A percentile compares a stretch with the other conserved stretches of the same genome.
These are phyloP conservation scores for Altica lythri DNA, from an alignment of 2,888 invertebrate species.

Conservation along the genomic window DNA sequence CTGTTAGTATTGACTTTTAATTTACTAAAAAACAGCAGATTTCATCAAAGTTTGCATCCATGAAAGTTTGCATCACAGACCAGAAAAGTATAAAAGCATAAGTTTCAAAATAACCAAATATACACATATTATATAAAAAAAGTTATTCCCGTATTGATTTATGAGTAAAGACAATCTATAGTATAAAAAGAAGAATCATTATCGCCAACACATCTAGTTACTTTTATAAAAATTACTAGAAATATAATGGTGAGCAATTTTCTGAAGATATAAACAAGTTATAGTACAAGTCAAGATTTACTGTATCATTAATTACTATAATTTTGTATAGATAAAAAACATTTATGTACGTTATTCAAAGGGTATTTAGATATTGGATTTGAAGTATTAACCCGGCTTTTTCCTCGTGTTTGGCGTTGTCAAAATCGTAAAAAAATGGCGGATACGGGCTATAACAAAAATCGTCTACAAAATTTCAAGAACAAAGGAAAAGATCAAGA, in stretches of 20 bases:
- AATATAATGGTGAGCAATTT: constrained; percentile 20
- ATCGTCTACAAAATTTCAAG: constrained; percentile 94
- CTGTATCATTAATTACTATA: constrained; percentile 6
- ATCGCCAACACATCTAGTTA: constrained; percentile 5
- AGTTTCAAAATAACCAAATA: too few species aligned
- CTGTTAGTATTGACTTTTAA: too few species aligned
- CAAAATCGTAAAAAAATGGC: constrained; percentile 65
- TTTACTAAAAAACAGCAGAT: too few species aligned
- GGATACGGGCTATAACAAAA: constrained; percentile 68
- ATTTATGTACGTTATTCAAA: constrained; percentile 20
- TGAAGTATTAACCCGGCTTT: constrained; percentile 40
- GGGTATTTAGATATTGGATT: constrained; percentile 10
- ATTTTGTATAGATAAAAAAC: constrained; percentile 4
- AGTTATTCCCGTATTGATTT: too few species aligned
- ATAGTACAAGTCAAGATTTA: constrained; percentile 4
- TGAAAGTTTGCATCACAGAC: too few species aligned
- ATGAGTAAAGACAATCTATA: too few species aligned
- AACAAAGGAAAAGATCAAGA: constrained; percentile 99
- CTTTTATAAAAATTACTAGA: constrained; percentile 8
- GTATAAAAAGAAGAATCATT: constrained; percentile 5
- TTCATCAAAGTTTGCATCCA: too few species aligned
- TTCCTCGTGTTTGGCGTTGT: constrained; percentile 44
- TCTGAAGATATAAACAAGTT: constrained; percentile 21
- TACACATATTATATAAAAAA: too few species aligned
- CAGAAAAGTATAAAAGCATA: too few species aligned